These are phyloP conservation scores for Hydroisotoma schaefferi DNA, from an alignment of 2,888 invertebrate species.

Conservation along the genomic window DNA sequence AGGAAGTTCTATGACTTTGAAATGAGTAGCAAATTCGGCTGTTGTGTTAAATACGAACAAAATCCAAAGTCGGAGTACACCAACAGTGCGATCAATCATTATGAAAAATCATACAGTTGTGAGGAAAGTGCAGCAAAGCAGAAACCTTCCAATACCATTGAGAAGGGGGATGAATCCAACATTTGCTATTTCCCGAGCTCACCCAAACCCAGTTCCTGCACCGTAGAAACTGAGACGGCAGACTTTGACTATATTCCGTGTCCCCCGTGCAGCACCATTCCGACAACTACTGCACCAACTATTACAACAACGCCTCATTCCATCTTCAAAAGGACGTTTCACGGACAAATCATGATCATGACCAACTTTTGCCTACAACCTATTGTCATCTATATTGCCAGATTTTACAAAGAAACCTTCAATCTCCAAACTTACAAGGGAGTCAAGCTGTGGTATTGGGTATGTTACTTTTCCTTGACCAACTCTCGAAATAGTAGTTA, in stretches of 20 bases:
- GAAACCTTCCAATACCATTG: constrained; percentile 2
- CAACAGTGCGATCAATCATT: too few relatives aligned
- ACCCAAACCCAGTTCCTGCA: constrained; percentile 7
- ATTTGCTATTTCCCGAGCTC: constrained; percentile 20
- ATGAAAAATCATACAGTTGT: background rate
- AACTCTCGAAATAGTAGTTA: too few relatives aligned
- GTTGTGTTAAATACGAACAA: constrained; percentile 26
- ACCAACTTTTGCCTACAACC: constrained; percentile 35
- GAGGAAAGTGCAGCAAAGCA: background rate
- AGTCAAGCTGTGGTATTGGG: constrained; percentile 32
- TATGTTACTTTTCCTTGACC: too few relatives aligned
- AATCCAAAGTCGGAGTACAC: constrained; percentile 14
- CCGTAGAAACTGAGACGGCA: constrained; percentile 3
- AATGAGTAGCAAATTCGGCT: constrained; percentile 30
- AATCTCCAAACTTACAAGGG: constrained; percentile 24
- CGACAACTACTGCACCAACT: background rate
- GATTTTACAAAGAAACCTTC: constrained; percentile 36
- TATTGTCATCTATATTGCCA: constrained; percentile 27
- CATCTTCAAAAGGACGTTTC: constrained; percentile 18
- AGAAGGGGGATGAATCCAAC: constrained; percentile 8
- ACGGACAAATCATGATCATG: constrained; percentile 31
- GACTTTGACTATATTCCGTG: background rate
- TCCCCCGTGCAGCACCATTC: background rate
- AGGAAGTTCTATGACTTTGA: constrained; percentile 22
- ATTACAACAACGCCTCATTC: background rate